Evolutionary conservation across 2,888 invertebrate species (phyloP).

Genomic region (Monoplex corrugatus): DNA sequence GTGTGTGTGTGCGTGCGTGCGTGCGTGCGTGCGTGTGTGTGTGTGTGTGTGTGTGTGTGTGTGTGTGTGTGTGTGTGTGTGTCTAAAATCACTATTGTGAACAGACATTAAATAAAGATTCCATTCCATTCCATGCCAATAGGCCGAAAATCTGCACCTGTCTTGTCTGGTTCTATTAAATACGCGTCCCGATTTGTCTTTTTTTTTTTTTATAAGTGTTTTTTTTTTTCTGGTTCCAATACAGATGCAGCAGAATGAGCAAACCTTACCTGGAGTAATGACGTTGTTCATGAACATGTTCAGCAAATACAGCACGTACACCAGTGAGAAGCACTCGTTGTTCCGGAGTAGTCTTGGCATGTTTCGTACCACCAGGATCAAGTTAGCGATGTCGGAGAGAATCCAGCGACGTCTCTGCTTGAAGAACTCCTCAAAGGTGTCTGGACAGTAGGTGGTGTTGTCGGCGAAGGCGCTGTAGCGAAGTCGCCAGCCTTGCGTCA

Average conservation of each 20-base stretch:
- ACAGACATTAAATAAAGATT: too few relatives aligned
- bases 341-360: constrained; percentile 62
- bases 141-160: too few relatives aligned
- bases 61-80: not conserved
- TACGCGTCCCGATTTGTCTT: too few relatives aligned
- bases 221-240: too few relatives aligned
- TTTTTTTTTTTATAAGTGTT: too few relatives aligned
- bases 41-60: too few relatives aligned
- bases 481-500: constrained; percentile 71
- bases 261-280: constrained; percentile 60
- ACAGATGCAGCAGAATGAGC: not conserved
- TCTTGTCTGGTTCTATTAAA: too few relatives aligned
- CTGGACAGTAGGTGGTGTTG: constrained; percentile 69
- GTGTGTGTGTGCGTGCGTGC: too few relatives aligned
- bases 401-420: constrained; percentile 69
- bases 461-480: constrained; percentile 68
- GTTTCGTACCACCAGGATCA: constrained; percentile 65
- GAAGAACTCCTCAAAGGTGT: constrained; percentile 67
- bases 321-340: constrained; percentile 67
- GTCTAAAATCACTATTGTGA: too few relatives aligned
- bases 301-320: constrained; percentile 65
- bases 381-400: constrained; percentile 68
- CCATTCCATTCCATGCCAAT: too few relatives aligned
- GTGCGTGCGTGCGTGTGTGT: too few relatives aligned
- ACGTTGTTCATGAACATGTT: constrained; percentile 69